phyloP scores from a whole-genome alignment of 2,888 invertebrate genomes.

The Brenthis hecate region DNA sequence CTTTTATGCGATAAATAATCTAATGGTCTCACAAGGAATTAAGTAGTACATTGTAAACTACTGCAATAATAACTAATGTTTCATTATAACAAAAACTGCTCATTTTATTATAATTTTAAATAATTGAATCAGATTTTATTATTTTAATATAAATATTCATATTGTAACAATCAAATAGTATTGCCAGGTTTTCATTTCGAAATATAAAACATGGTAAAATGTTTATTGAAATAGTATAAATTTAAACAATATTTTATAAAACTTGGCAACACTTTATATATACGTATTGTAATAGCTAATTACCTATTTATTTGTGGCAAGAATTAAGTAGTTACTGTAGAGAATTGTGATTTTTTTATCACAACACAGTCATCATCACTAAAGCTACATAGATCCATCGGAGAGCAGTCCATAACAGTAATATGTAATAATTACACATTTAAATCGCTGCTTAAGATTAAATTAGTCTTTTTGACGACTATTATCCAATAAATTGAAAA shows the following conservation, averaged over 20 bases:
- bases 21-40: constrained; percentile 11
- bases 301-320: constrained; percentile 6
- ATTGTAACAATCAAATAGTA: neutral
- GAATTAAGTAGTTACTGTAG: neutral
- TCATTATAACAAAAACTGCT: constrained; percentile 9
- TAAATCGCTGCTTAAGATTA: constrained; percentile 31
- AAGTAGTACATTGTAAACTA: constrained; percentile 6
- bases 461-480: constrained; percentile 32
- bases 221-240: too few relatives aligned
- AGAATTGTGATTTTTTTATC: constrained; percentile 2
- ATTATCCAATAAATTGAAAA: constrained; percentile 25
- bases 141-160: neutral
- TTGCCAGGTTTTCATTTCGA: constrained; percentile 3
- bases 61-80: neutral
- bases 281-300: neutral
- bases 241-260: neutral
- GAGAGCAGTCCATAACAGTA: constrained; percentile 16
- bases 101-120: constrained; percentile 1
- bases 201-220: too few relatives aligned
- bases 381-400: constrained; percentile 5
- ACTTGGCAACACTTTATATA: constrained; percentile 4
- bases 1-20: neutral
- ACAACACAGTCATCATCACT: neutral
- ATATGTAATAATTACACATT: too few relatives aligned
- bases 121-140: constrained; percentile 1